Evolutionary conservation across 2,888 invertebrate species (phyloP).

Genomic region (Mechanitis mazaeus): DNA sequence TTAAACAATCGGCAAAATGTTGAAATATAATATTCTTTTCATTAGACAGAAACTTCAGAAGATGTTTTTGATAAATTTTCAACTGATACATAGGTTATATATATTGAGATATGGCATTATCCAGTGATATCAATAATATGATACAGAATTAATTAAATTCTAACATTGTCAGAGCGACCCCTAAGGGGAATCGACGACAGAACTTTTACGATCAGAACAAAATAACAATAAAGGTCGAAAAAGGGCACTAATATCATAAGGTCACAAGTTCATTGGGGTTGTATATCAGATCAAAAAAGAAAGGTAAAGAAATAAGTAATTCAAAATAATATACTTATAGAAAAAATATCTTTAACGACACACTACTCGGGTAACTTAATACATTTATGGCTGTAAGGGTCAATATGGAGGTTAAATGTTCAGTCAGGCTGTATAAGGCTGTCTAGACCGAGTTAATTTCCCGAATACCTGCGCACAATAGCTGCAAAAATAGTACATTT

Average conservation of each 20-base stretch:
- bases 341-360: conserved; percentile 2
- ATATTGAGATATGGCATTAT: background rate
- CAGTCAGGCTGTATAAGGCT: conserved; percentile 8
- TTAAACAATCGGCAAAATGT: too few species aligned
- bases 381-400: background rate
- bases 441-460: conserved; percentile 63
- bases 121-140: background rate
- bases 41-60: too few species aligned
- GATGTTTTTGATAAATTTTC: too few species aligned
- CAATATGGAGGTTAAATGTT: background rate
- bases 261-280: conserved; percentile 12
- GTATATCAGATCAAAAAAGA: background rate
- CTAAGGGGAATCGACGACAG: background rate
- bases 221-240: conserved; percentile 19
- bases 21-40: too few species aligned
- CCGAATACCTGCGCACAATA: conserved; percentile 60
- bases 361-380: conserved; percentile 6
- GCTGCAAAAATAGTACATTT: conserved; percentile 46
- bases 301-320: background rate
- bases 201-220: conserved; percentile 4
- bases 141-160: background rate
- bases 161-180: conserved; percentile 1
- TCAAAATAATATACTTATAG: background rate
- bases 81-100: too few species aligned
- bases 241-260: conserved; percentile 12